A percentile compares a stretch with the other conserved stretches of the same genome.
These are phyloP conservation scores for Brotula barbata DNA, from an alignment of 2,797 vertebrate genomes.

Conservation along the genomic window DNA sequence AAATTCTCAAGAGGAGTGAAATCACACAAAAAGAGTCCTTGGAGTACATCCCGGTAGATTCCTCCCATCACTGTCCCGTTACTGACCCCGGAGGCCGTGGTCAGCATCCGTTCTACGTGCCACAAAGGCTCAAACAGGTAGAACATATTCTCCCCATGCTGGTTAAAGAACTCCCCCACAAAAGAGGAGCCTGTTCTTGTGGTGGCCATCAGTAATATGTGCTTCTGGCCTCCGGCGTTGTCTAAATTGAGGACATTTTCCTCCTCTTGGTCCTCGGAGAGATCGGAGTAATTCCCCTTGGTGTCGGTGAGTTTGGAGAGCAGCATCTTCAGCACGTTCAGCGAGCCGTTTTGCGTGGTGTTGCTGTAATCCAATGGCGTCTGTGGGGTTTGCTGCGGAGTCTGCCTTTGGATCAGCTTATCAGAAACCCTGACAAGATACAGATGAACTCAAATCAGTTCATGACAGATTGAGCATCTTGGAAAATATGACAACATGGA, in stretches of 20 bases:
- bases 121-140: conserved; percentile 97
- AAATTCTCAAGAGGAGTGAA: conserved; percentile 90
- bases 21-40: conserved; percentile 90
- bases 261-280: conserved; percentile 44
- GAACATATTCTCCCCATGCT: conserved; percentile 91
- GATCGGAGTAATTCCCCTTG: conserved; percentile 76
- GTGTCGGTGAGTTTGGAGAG: conserved; percentile 49
- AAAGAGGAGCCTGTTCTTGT: conserved; percentile 96
- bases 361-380: conserved; percentile 75
- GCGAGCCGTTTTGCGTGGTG: conserved; percentile 78
- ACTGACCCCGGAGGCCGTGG: conserved; percentile 76
- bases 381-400: conserved; percentile 80
- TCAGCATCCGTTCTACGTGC: conserved; percentile 89
- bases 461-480: neutral
- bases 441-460: conserved; percentile 3
- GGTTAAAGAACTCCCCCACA: conserved; percentile 97
- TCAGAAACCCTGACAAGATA: conserved; percentile 86
- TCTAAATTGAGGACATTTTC: conserved; percentile 1
- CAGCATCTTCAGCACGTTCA: conserved; percentile 72
- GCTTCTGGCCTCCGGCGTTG: conserved; percentile 72
- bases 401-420: conserved; percentile 81
- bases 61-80: conserved; percentile 80
- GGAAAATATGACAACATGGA: too few relatives aligned
- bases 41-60: conserved; percentile 88
- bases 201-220: conserved; percentile 92